These are phyloP conservation scores for Helleia helle DNA, from an alignment of 2,888 invertebrate species.

Conservation along the genomic window DNA sequence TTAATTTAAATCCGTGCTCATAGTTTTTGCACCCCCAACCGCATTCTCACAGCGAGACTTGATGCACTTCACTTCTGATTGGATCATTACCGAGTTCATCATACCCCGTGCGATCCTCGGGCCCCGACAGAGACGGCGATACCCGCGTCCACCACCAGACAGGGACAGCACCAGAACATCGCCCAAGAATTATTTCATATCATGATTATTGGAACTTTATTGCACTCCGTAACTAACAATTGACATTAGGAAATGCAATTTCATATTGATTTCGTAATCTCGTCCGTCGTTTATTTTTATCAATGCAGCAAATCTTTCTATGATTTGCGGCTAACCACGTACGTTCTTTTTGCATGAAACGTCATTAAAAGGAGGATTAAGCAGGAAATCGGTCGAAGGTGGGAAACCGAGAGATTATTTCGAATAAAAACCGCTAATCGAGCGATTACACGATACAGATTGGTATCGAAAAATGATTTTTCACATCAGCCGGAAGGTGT, in stretches of 20 bases:
- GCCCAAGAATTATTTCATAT: constrained; percentile 69
- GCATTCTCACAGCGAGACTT: constrained; percentile 71
- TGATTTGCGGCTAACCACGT: constrained; percentile 72
- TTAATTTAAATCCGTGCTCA: constrained; percentile 67
- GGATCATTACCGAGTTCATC: constrained; percentile 75
- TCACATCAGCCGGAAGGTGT: constrained; percentile 70
- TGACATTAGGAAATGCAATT: constrained; percentile 75
- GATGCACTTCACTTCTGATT: constrained; percentile 74
- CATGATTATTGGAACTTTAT: constrained; percentile 75
- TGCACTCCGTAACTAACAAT: constrained; percentile 74
- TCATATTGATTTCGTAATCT: constrained; percentile 72
- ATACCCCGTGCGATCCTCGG: constrained; percentile 68
- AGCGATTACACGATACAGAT: constrained; percentile 68
- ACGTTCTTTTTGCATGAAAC: constrained; percentile 52
- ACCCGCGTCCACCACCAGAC: constrained; percentile 19
- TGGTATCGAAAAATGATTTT: constrained; percentile 66
- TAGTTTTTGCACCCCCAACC: constrained; percentile 73
- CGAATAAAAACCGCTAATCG: constrained; percentile 66
- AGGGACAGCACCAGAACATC: constrained; percentile 47
- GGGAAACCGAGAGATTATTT: constrained; percentile 69
- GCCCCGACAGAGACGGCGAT: constrained; percentile 48
- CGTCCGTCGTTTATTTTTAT: constrained; percentile 65
- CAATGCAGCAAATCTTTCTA: constrained; percentile 70
- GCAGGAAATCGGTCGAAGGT: constrained; percentile 70
- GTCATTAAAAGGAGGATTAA: constrained; percentile 69